Conservation (phyloP, 2,888 invertebrate species). For the Nesidiocoris tenuis region DNA sequence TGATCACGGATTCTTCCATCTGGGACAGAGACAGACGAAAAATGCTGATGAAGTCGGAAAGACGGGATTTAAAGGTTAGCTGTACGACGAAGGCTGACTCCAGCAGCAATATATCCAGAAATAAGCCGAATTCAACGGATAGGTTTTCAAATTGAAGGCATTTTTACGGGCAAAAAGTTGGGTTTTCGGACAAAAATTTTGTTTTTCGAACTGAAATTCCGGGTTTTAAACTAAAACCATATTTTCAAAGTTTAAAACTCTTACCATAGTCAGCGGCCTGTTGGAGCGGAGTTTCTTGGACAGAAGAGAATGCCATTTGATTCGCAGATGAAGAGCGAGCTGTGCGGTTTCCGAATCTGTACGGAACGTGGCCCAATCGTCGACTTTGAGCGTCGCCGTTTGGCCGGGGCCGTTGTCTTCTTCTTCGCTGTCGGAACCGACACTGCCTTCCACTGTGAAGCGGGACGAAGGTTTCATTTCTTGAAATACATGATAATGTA, state of each 20-base stretch:
- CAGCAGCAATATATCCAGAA: constrained; percentile 1
- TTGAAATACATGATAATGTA: no score
- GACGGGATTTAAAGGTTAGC: not conserved
- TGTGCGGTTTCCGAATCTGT: constrained; percentile 67
- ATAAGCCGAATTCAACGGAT: no score
- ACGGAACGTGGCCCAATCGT: constrained; percentile 74
- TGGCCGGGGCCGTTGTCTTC: constrained; percentile 58
- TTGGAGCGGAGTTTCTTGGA: constrained; percentile 61
- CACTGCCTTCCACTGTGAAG: constrained; percentile 44
- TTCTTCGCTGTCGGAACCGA: constrained; percentile 59
- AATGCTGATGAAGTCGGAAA: not conserved
- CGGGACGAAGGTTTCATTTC: no score
- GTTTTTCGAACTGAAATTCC: no score
- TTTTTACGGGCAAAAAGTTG: no score
- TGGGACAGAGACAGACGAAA: constrained; percentile 42
- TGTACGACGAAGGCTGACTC: no score
- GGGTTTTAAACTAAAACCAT: not conserved
- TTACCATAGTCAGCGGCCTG: constrained; percentile 51
- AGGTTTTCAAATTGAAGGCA: not conserved
- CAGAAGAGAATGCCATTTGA: constrained; percentile 60
- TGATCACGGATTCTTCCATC: constrained; percentile 67
- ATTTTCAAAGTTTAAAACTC: no score
- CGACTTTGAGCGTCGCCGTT: constrained; percentile 62
- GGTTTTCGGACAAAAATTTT: no score
- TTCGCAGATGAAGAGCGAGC: constrained; percentile 66